A percentile compares a stretch with the other conserved stretches of the same genome.
These are phyloP conservation scores for Antheraea pernyi DNA, from an alignment of 1,140 invertebrate genomes.

Conservation along the genomic window DNA sequence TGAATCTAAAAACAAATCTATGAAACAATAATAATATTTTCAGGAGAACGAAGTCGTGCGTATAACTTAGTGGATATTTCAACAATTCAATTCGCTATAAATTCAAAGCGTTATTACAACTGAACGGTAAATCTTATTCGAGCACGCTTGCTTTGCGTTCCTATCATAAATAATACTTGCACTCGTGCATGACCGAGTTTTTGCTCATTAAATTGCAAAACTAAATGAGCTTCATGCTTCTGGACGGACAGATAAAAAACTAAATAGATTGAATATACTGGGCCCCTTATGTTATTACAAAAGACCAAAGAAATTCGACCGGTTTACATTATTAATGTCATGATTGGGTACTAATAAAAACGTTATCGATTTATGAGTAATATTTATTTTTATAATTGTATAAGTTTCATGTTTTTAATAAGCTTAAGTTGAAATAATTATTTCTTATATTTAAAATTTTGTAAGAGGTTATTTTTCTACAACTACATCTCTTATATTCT, in stretches of 20 bases:
- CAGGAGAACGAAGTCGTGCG: no score
- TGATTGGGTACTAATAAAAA: neutral
- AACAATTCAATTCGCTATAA: conserved; percentile 3
- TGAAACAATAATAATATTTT: no score
- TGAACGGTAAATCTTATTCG: conserved; percentile 22
- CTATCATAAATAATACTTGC: conserved; percentile 29
- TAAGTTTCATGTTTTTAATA: no score
- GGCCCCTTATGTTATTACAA: conserved; percentile 34
- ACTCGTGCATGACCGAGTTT: conserved; percentile 39
- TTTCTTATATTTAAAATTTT: no score
- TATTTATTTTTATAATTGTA: no score
- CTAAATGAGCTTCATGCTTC: conserved; percentile 32
- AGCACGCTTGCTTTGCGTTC: conserved; percentile 19
- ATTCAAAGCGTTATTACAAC: neutral
- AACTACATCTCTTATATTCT: no score
- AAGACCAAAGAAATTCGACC: conserved; percentile 25
- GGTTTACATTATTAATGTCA: conserved; percentile 22
- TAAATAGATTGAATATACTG: conserved; percentile 38
- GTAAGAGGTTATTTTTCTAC: no score
- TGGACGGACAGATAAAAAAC: conserved; percentile 28
- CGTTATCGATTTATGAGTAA: neutral
- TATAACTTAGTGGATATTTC: neutral
- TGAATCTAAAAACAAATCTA: no score
- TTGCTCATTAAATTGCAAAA: conserved; percentile 41
- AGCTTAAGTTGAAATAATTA: no score